phyloP scores from a whole-genome alignment of 2,797 vertebrate species.

The Thaleichthys pacificus region DNA sequence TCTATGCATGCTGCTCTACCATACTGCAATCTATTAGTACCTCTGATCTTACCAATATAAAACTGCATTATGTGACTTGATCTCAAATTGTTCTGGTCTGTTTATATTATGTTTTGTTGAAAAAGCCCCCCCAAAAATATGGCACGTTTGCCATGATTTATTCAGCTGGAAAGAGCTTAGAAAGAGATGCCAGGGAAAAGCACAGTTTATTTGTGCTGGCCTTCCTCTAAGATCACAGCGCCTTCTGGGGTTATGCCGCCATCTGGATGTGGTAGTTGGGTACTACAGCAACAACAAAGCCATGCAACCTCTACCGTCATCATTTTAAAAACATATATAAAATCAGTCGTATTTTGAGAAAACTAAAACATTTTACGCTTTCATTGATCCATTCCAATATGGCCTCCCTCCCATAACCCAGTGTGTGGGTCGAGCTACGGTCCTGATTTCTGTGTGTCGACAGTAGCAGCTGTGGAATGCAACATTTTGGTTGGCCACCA shows the following conservation, averaged over 20 bases:
- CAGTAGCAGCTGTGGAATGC: background rate
- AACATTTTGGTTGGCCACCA: too few species aligned
- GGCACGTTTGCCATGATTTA: background rate
- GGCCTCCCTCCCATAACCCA: too few species aligned
- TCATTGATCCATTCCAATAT: too few species aligned
- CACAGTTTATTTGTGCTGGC: background rate
- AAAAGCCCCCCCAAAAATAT: background rate
- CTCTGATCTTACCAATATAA: background rate
- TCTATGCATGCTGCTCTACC: background rate
- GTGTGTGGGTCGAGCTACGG: too few species aligned
- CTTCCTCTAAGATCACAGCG: background rate
- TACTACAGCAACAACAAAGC: constrained; percentile 21
- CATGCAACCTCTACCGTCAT: background rate
- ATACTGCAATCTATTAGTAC: background rate
- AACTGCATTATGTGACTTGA: background rate
- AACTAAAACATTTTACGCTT: too few species aligned
- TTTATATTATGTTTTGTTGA: background rate
- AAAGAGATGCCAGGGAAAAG: background rate
- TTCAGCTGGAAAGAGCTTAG: background rate
- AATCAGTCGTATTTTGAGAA: background rate
- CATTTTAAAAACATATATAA: background rate
- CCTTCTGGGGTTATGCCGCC: constrained; percentile 9
- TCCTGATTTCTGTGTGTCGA: too few species aligned
- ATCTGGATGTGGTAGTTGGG: constrained; percentile 19
- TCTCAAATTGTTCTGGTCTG: background rate